Evolutionary conservation across 1,140 invertebrate genomes (phyloP), one percentile per base, ranked within the genome.

Genomic region (Drosophila kikkawai): DNA sequence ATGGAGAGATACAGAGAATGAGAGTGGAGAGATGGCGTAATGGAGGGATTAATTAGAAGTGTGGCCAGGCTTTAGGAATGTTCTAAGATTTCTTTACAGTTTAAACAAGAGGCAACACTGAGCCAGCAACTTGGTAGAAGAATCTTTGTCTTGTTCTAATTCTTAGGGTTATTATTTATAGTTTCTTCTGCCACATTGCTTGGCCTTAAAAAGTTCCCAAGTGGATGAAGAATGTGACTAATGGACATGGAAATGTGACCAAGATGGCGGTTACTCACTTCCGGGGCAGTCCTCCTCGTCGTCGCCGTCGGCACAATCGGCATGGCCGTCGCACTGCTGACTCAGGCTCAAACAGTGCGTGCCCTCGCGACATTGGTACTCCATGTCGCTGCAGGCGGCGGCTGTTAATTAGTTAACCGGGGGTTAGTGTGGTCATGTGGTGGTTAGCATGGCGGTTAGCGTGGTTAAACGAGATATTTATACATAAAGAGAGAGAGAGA

Each of bases 241-340:
- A 47, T 55, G n/a, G 13, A 6, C 3, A 22, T 55, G 51, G 7
- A 22, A 4, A 55, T 55, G 34, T 55, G 19, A 26, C 53, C 53
- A 22, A 39, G n/a, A 55, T 65, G 42, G 26, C 50, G 42, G 42
- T 50, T 92, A 93, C 88, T 91, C 83, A 93, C 92, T 92, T 84
- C 86, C 84, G 93, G 94, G 91, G 87, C 96, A 96, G 64, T 94
- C 91, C 63, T 93, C 84, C 94, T 97, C 97, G 91, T 98, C 97
- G 92, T 95, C 96, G 55, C 94, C 94, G 92, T 96, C 94, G 12
- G 93, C 87, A 93, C 97, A 98, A 93, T 98, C 96, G 42, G 91
- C 80, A 63, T 94, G 92, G 57, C 94, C 93, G 92, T 98, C 95
- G 93, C 97, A 98, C 59, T 91, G 93, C 86, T 76, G 92, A 75